Evolutionary conservation across 1,140 invertebrate species (phyloP), one percentile per base, ranked within the genome.

Genomic region (fruit fly (Drosophila melanogaster)): DNA sequence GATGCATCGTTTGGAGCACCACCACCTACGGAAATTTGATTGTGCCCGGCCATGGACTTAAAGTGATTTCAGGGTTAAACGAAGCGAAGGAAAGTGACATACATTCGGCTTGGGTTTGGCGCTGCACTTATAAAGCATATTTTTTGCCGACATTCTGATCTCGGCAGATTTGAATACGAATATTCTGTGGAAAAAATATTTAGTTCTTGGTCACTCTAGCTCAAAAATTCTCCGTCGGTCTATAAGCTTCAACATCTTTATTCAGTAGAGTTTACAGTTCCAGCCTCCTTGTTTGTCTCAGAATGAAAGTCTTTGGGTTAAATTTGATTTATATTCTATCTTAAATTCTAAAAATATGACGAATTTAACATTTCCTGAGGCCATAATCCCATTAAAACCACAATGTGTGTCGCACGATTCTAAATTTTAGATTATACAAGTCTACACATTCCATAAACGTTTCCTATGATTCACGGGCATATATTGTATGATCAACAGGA

Each of bases 1-100:
- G 66, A 38, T 79, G 76, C 65, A 66, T 57, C 74, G 51, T 60
- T 77, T 51, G 35, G 40, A 55, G 60, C 60, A 41, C 59, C 59
- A 38, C 62, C 59, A 83, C 70, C 79, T 61, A 83, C 79, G 79
- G 79, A 83, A 83, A 79, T 83, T 83, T 53, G 66, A 67, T 60
- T 46, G 49, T 54, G 54, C 15, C 41, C 65, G 66, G 37, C 65
- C 69, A 51, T 58, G 69, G 65, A 72, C 66, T 71, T 58, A 57
- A 67, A 71, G 54, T 58, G 64, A 24, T 47, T 49, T 70, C 66
- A 70, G 66, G 64, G 65, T 41, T 57, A 43, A 15, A 12, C 57
- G 47, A 72, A 50, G 38, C 8, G 15, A 30, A 35, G 47, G 15
- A 24, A 69, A 67, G 38, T 37, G 15, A 17, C 30, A 67, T 40